A percentile compares a stretch with the other conserved stretches of the same genome.
phyloP scores from a whole-genome alignment of 1,140 invertebrate species.

The Laodelphax striatellus region DNA sequence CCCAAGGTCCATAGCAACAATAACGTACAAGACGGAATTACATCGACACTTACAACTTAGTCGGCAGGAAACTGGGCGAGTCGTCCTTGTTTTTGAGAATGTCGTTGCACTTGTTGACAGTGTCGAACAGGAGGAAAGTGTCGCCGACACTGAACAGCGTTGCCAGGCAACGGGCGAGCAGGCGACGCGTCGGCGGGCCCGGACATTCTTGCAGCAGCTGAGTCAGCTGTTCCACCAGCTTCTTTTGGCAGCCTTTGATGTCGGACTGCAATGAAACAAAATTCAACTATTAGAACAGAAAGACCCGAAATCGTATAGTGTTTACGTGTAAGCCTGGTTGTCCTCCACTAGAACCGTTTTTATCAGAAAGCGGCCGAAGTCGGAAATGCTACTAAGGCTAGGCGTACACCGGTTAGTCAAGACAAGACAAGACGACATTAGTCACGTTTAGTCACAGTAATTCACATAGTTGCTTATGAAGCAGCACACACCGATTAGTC shows the following conservation, averaged over 20 bases:
- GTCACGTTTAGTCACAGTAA: too few relatives aligned
- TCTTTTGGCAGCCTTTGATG: constrained; percentile 93
- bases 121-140: constrained; percentile 92
- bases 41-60: constrained; percentile 79
- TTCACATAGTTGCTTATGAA: too few relatives aligned
- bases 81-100: constrained; percentile 96
- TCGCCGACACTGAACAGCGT: constrained; percentile 95
- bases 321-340: too few relatives aligned
- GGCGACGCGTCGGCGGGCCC: constrained; percentile 81
- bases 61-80: constrained; percentile 84
- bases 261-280: constrained; percentile 59
- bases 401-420: too few relatives aligned
- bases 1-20: too few relatives aligned
- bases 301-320: too few relatives aligned
- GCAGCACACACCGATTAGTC: too few relatives aligned
- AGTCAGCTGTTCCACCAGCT: constrained; percentile 87
- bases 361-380: too few relatives aligned
- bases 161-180: constrained; percentile 87
- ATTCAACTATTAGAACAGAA: background rate
- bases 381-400: too few relatives aligned
- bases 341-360: too few relatives aligned
- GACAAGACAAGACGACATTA: too few relatives aligned
- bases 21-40: too few relatives aligned
- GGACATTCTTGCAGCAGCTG: constrained; percentile 77
- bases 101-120: constrained; percentile 97